phyloP scores from a whole-genome alignment of 2,797 vertebrate species.

The Mus spretus region DNA sequence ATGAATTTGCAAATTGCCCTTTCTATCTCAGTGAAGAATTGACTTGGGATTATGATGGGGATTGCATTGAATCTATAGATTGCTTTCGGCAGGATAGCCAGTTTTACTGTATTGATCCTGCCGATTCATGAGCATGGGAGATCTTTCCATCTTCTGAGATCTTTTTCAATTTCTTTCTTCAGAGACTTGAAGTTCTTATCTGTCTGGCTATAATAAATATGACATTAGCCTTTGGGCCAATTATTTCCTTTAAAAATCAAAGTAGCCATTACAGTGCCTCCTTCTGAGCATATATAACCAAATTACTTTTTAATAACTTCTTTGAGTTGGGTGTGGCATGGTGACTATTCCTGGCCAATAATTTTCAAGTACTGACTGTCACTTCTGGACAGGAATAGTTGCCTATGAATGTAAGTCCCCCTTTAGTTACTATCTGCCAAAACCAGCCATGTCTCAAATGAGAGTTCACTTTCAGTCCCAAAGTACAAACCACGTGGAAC shows the following conservation, averaged over 20 bases:
- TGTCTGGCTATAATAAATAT: not conserved
- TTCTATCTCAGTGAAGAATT: no score
- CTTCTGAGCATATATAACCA: not conserved
- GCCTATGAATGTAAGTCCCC: not conserved
- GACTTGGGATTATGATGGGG: no score
- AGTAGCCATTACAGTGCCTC: not conserved
- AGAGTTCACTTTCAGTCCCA: not conserved
- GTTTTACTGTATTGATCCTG: no score
- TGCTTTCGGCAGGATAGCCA: no score
- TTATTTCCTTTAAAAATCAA: not conserved
- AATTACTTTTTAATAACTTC: not conserved
- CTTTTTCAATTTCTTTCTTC: no score
- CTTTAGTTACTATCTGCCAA: not conserved
- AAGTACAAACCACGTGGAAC: not conserved
- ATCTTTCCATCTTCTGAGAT: no score
- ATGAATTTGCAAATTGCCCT: no score
- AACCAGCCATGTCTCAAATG: not conserved
- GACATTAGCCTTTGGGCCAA: not conserved
- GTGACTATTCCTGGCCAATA: not conserved
- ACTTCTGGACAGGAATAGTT: not conserved
- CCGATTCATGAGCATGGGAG: no score
- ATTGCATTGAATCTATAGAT: no score
- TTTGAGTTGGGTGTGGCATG: not conserved
- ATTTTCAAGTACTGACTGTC: not conserved
- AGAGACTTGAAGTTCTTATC: no score